Percentiles rank a stretch among this genome's conserved stretches.
phyloP scores from a whole-genome alignment of 2,888 invertebrate genomes.

The Andricus quercusramuli region DNA sequence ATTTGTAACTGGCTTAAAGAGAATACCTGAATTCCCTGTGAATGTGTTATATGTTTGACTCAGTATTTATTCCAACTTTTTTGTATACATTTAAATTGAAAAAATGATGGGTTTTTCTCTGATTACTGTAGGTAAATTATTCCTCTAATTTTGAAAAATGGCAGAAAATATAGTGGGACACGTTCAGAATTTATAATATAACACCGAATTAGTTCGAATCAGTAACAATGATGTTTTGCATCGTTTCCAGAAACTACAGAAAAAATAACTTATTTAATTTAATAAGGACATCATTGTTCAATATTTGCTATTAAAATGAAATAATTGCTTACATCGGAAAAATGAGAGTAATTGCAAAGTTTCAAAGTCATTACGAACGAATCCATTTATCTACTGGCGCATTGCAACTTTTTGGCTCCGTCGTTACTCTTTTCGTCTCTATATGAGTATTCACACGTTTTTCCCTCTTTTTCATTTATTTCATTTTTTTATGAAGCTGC shows the following conservation, averaged over 20 bases:
- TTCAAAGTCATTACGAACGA: conserved; percentile 50
- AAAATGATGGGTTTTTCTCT: too few relatives aligned
- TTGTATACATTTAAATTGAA: too few relatives aligned
- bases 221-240: too few relatives aligned
- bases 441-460: not conserved
- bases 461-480: not conserved
- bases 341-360: conserved; percentile 50
- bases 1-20: not conserved
- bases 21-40: too few relatives aligned
- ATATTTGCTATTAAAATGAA: not conserved
- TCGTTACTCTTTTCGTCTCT: not conserved
- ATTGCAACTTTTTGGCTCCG: conserved; percentile 8
- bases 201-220: too few relatives aligned
- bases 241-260: too few relatives aligned
- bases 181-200: too few relatives aligned
- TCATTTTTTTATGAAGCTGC: conserved; percentile 10
- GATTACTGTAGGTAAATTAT: too few relatives aligned
- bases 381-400: conserved; percentile 45
- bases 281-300: not conserved
- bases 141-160: too few relatives aligned
- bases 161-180: too few relatives aligned
- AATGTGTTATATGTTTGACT: too few relatives aligned
- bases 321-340: conserved; percentile 44
- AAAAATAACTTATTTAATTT: not conserved
- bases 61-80: too few relatives aligned